A percentile compares a stretch with the other conserved stretches of the same genome.
Conservation (phyloP, 1,140 invertebrate genomes). For the Drosophila serrata region DNA sequence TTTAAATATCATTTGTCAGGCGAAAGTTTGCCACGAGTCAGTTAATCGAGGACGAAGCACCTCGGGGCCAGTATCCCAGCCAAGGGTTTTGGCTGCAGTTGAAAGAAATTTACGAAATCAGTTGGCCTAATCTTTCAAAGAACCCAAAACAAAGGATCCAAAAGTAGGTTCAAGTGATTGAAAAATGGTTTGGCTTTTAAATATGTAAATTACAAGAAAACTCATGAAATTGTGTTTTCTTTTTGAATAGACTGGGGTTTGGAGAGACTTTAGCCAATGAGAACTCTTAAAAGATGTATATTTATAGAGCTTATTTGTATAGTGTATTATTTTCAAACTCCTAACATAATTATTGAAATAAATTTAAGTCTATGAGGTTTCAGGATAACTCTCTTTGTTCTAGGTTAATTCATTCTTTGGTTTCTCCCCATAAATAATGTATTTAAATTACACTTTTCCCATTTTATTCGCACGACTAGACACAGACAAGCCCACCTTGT, state of each 20-base stretch:
- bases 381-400: neutral
- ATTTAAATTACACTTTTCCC: constrained; percentile 45
- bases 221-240: neutral
- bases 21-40: constrained; percentile 44
- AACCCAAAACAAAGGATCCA: neutral
- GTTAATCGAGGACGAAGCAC: constrained; percentile 38
- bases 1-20: constrained; percentile 78
- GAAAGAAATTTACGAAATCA: constrained; percentile 1
- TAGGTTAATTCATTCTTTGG: neutral
- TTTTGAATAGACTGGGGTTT: neutral
- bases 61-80: neutral
- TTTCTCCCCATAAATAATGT: constrained; percentile 13
- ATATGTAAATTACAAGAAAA: constrained; percentile 9
- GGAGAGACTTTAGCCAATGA: neutral
- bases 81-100: constrained; percentile 3
- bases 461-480: constrained; percentile 19
- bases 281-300: neutral
- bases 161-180: constrained; percentile 1
- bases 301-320: neutral
- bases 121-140: neutral
- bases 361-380: too few species aligned
- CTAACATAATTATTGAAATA: too few species aligned
- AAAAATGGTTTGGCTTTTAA: constrained; percentile 10
- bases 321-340: too few species aligned
- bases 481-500: constrained; percentile 13